Evolutionary conservation across 2,797 vertebrate genomes (phyloP), one percentile per base, ranked within the genome.

Genomic region (Basileuterus tristriatus): DNA sequence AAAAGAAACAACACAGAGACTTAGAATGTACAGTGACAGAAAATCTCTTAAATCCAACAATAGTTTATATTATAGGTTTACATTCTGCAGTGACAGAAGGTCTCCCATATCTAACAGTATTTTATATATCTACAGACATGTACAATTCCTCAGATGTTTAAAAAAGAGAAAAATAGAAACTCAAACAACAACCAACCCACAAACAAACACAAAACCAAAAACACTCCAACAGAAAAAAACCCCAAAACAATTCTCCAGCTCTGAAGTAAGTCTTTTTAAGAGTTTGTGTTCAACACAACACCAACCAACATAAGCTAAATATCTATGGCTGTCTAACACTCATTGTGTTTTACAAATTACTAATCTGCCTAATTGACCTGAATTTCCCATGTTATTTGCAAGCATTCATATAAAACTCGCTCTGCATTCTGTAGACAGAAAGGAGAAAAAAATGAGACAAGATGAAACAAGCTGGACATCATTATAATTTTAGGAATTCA

Each of bases 371-470:
- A 12, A 68, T 62, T 60, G 69, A 78, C 65, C 34, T 69, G 62
- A 81, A 68, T 83, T 93, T 71, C 64, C 59, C 23, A 16, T 4
- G 32, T 22, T 65, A 52, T 81, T 88, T 69, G 19, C 46, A 70
- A 83, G 24, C 30, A 62, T 32, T 63, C 75, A 65, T 65, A 46
- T 15, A 81, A 75, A 87, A 53, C 24, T 70, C 15, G 55, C 7
- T 20, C 19, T 49, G 17, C 37, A 29, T 67, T 72, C 58, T 83
- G 18, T 15, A 56, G 29, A 32, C 12, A 83, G 47, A 62, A 74
- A 76, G 60, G 71, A 71, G 39, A 34, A 87, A 95, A 59, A 94
- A 85, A 63, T 21, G 10, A 13, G 20, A 55, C 15, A 44, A 69
- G 36, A 79, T 44, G 59, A 80, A 59, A 79, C 39, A 69, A 79